Conservation (phyloP, 1,140 invertebrate genomes). For the Drosophila takahashii region DNA sequence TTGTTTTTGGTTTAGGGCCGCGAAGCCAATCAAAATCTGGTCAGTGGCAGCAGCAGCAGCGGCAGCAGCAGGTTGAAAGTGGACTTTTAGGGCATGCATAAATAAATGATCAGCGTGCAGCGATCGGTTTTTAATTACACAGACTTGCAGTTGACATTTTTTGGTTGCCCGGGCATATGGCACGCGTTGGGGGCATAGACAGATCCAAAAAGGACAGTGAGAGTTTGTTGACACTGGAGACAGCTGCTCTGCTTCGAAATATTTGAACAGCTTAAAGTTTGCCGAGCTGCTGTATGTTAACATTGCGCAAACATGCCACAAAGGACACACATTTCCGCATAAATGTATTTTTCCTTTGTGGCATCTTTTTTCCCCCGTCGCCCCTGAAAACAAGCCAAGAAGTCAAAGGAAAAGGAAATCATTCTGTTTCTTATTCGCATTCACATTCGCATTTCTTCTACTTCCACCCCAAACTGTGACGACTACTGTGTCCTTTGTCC, state of each 20-base stretch:
- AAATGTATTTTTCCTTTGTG: constrained; percentile 40
- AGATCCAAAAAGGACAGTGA: constrained; percentile 6
- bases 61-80: constrained; percentile 57
- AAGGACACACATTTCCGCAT: constrained; percentile 47
- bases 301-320: constrained; percentile 75
- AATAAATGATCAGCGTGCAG: constrained; percentile 70
- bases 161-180: constrained; percentile 56
- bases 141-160: constrained; percentile 46
- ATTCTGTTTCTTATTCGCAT: constrained; percentile 42
- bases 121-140: constrained; percentile 76
- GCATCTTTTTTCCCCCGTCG: constrained; percentile 17
- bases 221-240: constrained; percentile 64
- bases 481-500: constrained; percentile 65
- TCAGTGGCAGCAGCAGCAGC: constrained; percentile 54
- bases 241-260: constrained; percentile 52
- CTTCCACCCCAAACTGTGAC: constrained; percentile 49
- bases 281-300: constrained; percentile 63
- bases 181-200: constrained; percentile 62
- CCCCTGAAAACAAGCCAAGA: constrained; percentile 43
- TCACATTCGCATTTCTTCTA: constrained; percentile 29
- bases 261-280: constrained; percentile 66
- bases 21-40: constrained; percentile 82
- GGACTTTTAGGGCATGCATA: constrained; percentile 49
- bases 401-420: constrained; percentile 55
- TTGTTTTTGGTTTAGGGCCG: constrained; percentile 34